Percentiles rank a stretch among this genome's conserved stretches.
Evolutionary conservation across 2,888 invertebrate genomes (phyloP).

Genomic region (Dusona sp.): DNA sequence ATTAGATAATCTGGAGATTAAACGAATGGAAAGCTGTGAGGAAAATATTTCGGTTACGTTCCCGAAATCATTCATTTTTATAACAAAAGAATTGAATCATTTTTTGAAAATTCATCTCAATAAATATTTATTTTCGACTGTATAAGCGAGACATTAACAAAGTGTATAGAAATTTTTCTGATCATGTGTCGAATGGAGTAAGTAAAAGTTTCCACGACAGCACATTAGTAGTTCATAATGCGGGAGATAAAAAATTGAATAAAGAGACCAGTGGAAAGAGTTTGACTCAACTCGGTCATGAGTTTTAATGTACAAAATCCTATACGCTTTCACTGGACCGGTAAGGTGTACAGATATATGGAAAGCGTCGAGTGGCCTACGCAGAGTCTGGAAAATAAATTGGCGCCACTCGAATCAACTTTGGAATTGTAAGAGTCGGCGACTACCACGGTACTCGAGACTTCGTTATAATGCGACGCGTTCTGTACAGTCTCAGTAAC

Average conservation of each 20-base stretch:
- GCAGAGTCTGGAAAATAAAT: slow-evolving; percentile 72
- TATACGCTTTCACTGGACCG: slow-evolving; percentile 33
- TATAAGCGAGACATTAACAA: too few relatives aligned
- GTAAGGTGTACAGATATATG: slow-evolving; percentile 5
- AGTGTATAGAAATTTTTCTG: not conserved
- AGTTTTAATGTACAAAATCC: not conserved
- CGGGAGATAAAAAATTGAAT: not conserved
- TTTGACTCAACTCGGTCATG: slow-evolving; percentile 20
- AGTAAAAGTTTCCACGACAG: not conserved
- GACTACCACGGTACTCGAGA: slow-evolving; percentile 52
- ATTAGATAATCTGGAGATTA: not conserved
- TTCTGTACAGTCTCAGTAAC: slow-evolving; percentile 3
- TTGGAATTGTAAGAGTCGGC: slow-evolving; percentile 72
- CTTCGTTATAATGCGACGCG: slow-evolving; percentile 72
- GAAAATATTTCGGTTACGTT: not conserved
- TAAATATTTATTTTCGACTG: not conserved
- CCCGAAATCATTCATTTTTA: not conserved
- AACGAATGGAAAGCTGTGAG: not conserved
- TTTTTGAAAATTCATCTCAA: not conserved
- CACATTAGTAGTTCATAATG: not conserved
- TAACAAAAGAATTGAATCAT: not conserved
- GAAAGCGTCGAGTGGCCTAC: slow-evolving; percentile 38
- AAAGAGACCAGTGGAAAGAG: slow-evolving; percentile 20
- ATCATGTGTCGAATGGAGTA: not conserved
- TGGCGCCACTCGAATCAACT: slow-evolving; percentile 76